Evolutionary conservation across 2,888 invertebrate genomes (phyloP), one percentile per base, ranked within the genome.

Genomic region (Palloptera scutellata): DNA sequence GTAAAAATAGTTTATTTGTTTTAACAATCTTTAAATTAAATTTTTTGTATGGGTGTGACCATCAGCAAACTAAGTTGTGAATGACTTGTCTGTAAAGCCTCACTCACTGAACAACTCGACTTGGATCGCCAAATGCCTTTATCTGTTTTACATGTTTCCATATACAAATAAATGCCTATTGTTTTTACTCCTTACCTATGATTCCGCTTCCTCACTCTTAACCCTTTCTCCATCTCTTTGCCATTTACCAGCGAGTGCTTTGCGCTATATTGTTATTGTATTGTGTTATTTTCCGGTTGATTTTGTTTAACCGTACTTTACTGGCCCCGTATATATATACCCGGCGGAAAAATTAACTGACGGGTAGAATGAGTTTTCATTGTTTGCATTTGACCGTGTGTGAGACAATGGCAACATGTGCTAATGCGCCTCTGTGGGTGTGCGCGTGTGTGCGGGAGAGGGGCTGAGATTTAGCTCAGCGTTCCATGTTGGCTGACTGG

Each of bases 371-470:
- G 15, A 15, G 15, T 10, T n/a, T 13, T 13, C 42, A 13, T 64
- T 64, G 64, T 64, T 64, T 43, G 42, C 52, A 17, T 64, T 52
- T 64, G 64, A 59, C 59, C 53, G 59, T 53, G 64, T 55, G 64
- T 59, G 52, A 64, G 20, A 64, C 64, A 64, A 59, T 58, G 59
- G 42, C 51, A 52, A 20, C 19, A 52, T n/a, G 15, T 40, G 52
- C 41, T 42, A 42, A 59, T 48, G 15, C 12, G 52, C 42, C 12
- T 53, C 42, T 45, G 54, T 19, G 54, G 9, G 43, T 19, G 19
- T 51, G 12, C 10, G 30, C 9, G 20, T 42, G 52, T 6, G 59
- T 6, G 43, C 6, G 48, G 48, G 48, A 48, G 12, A 15, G n/a
- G 13, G 48, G 20, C 43, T 54, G 55, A 17, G 15, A 8, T 48